These are phyloP conservation scores for Lasiurus borealis DNA, from an alignment of 2,113 vertebrate genomes.

Conservation along the genomic window DNA sequence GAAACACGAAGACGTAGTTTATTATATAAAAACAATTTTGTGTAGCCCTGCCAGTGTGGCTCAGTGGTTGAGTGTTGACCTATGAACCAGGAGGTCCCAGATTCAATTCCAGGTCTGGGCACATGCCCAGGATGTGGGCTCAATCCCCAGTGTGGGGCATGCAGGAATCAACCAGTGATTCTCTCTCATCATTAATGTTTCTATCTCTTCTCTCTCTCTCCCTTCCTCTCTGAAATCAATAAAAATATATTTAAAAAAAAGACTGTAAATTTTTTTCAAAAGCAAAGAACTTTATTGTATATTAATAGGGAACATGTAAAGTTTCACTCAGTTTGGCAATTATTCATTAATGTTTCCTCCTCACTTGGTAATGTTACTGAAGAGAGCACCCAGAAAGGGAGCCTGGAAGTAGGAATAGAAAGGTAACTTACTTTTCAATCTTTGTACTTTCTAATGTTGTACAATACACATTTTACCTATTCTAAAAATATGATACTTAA, in stretches of 20 bases:
- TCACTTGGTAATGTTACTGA: neutral
- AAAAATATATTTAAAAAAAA: neutral
- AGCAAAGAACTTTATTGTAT: neutral
- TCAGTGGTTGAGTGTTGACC: no score
- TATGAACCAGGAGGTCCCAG: no score
- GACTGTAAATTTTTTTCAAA: conserved; percentile 31
- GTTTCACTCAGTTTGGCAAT: neutral
- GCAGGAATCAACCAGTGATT: no score
- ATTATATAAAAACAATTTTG: neutral
- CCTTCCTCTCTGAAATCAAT: no score
- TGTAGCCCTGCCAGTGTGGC: no score
- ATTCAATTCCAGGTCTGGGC: no score
- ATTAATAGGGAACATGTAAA: neutral
- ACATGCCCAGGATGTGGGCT: no score
- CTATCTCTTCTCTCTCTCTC: no score
- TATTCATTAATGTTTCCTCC: neutral
- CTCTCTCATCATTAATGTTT: no score
- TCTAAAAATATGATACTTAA: conserved; percentile 15
- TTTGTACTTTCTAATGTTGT: neutral
- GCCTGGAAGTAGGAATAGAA: neutral
- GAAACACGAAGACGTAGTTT: neutral
- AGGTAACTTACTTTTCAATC: neutral
- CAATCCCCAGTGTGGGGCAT: no score
- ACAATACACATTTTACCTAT: neutral
- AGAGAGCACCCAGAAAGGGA: neutral